phyloP scores from a whole-genome alignment of 2,797 vertebrate genomes.

The Apodemus agrarius region DNA sequence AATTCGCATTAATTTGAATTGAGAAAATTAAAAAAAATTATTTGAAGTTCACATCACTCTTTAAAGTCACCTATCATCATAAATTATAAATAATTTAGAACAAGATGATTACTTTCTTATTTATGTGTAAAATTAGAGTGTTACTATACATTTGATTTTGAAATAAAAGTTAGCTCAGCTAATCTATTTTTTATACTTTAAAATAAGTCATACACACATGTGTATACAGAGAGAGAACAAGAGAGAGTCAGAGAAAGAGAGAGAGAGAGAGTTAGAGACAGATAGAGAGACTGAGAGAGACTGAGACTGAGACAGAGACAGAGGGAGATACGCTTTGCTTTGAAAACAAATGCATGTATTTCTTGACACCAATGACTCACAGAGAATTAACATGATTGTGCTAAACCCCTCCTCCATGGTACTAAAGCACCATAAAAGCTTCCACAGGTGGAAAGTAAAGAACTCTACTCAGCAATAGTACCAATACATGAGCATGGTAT shows the following conservation, averaged over 20 bases:
- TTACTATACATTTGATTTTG: background rate
- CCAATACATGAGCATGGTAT: background rate
- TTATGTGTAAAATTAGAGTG: background rate
- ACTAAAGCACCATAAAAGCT: background rate
- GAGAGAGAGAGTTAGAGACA: background rate
- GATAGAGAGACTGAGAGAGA: background rate
- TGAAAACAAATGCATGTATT: background rate
- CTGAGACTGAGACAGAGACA: background rate
- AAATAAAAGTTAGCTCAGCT: background rate
- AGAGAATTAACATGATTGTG: background rate
- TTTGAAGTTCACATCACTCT: slow-evolving; percentile 3
- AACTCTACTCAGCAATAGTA: background rate
- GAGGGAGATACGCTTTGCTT: background rate
- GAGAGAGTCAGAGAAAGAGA: background rate
- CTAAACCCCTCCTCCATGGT: no score
- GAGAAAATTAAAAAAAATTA: background rate
- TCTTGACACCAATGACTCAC: background rate
- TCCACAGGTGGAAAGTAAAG: background rate
- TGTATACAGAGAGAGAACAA: background rate
- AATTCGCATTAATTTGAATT: background rate
- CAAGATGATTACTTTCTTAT: background rate
- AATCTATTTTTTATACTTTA: background rate
- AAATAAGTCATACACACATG: background rate
- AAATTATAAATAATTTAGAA: slow-evolving; percentile 31
- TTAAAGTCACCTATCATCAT: slow-evolving; percentile 5